phyloP scores from a whole-genome alignment of 2,113 vertebrate genomes.

The Centrocercus urophasianus region DNA sequence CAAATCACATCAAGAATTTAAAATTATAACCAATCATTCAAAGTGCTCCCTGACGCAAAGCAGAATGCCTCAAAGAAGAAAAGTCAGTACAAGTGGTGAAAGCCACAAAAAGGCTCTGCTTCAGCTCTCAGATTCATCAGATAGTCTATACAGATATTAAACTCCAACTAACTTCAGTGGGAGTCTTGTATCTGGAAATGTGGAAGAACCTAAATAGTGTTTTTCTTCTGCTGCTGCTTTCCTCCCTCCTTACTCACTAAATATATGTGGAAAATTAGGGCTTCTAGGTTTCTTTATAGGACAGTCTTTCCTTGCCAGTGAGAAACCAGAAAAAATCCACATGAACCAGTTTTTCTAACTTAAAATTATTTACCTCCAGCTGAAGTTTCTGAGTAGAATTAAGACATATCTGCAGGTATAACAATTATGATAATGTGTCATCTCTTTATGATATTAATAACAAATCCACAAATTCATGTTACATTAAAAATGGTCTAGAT shows the following conservation, averaged over 20 bases:
- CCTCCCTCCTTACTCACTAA: not conserved
- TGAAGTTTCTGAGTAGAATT: not conserved
- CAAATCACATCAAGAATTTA: not conserved
- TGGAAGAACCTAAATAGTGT: not conserved
- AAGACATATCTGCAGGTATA: not conserved
- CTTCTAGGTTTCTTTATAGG: not conserved
- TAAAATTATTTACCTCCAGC: not conserved
- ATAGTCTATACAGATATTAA: not conserved
- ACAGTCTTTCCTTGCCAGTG: not conserved
- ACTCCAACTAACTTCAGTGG: not conserved
- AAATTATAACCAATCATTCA: not conserved
- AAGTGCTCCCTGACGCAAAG: not conserved
- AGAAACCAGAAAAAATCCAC: not conserved
- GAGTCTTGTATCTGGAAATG: not conserved
- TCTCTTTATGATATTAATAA: not conserved
- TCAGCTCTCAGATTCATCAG: not conserved
- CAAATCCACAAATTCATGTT: not conserved
- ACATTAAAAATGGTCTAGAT: not conserved
- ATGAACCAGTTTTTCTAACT: not conserved
- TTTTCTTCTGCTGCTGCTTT: not conserved
- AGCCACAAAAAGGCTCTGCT: not conserved
- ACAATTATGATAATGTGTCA: not conserved
- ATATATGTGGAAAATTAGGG: not conserved
- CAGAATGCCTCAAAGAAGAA: not conserved
- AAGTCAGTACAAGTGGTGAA: not conserved